These are phyloP conservation scores for Rhinopithecus roxellana DNA, from an alignment of 2,113 vertebrate genomes.

Conservation along the genomic window DNA sequence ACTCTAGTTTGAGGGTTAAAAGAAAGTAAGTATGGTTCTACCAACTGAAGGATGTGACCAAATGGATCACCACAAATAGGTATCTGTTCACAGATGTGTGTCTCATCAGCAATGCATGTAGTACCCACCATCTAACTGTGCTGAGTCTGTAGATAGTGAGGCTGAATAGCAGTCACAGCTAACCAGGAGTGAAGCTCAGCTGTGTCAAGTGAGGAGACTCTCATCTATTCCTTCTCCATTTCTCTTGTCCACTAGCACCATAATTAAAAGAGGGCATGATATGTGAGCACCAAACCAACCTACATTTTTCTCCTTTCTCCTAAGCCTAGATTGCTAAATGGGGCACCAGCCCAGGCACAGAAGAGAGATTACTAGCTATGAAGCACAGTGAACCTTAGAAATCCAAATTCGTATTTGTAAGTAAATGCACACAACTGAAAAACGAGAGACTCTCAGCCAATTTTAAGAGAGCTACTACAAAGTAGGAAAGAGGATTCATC, in stretches of 20 bases:
- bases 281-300: neutral
- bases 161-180: fast-evolving
- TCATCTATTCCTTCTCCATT: neutral
- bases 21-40: neutral
- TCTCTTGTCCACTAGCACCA: neutral
- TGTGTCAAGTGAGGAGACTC: neutral
- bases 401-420: neutral
- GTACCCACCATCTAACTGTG: too few species aligned
- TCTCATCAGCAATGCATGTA: neutral
- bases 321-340: neutral
- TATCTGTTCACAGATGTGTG: neutral
- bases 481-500: neutral
- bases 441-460: neutral
- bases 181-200: neutral
- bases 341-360: neutral
- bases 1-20: neutral
- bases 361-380: neutral
- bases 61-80: neutral
- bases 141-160: neutral
- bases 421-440: neutral
- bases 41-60: neutral
- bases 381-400: neutral
- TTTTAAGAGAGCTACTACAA: neutral
- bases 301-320: neutral
- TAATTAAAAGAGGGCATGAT: neutral